These are phyloP conservation scores for Nothura maculosa DNA, from an alignment of 2,797 vertebrate species.

Conservation along the genomic window DNA sequence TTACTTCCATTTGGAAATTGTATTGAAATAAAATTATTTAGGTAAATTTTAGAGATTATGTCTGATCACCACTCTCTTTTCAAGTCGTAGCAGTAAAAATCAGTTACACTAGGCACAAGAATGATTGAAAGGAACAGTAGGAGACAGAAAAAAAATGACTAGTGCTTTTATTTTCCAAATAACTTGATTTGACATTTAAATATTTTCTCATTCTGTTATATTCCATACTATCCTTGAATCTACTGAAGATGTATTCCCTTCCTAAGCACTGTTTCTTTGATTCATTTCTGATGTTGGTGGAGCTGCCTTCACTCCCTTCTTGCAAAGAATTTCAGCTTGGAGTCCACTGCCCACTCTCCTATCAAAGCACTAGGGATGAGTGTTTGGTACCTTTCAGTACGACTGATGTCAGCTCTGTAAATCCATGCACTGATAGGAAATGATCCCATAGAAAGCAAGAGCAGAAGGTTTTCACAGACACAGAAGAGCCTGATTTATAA, in stretches of 20 bases:
- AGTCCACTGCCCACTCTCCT: background rate
- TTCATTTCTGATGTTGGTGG: background rate
- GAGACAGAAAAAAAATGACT: background rate
- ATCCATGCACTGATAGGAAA: background rate
- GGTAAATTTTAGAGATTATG: background rate
- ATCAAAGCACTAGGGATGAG: background rate
- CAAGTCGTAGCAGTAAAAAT: background rate
- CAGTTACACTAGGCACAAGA: background rate
- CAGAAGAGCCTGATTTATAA: background rate
- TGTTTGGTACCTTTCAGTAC: background rate
- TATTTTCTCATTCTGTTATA: background rate
- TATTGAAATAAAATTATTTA: rapidly evolving
- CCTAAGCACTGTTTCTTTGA: background rate
- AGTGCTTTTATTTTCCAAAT: background rate
- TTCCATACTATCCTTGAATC: background rate
- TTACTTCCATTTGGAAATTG: background rate
- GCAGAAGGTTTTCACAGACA: background rate
- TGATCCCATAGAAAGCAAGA: background rate
- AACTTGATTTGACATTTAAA: background rate
- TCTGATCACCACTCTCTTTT: background rate
- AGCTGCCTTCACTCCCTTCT: background rate
- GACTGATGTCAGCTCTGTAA: background rate
- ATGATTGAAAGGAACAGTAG: background rate
- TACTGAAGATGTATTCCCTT: background rate
- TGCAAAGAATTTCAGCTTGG: background rate